A percentile compares a stretch with the other conserved stretches of the same genome.
Conservation (phyloP, 2,888 invertebrate genomes). For the Magallana nippona region DNA sequence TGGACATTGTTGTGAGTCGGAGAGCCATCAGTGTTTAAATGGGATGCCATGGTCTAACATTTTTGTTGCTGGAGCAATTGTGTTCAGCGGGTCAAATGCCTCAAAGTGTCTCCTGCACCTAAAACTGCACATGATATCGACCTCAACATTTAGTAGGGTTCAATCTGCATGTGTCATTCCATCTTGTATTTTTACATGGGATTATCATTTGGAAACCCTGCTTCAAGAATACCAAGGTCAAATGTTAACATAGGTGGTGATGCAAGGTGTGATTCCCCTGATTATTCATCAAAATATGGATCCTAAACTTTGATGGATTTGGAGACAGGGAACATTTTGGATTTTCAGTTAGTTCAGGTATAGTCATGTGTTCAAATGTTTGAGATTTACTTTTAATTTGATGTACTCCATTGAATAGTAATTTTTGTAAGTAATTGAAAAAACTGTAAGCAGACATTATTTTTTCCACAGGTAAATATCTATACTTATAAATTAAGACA, state of each 20-base stretch:
- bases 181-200: background rate
- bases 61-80: constrained; percentile 22
- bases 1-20: constrained; percentile 25
- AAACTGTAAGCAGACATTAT: no score
- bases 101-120: constrained; percentile 12
- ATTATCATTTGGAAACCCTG: background rate
- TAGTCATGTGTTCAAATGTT: no score
- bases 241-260: constrained; percentile 20
- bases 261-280: constrained; percentile 39
- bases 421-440: no score
- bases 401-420: no score
- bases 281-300: constrained; percentile 38
- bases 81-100: constrained; percentile 20
- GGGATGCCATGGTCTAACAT: constrained; percentile 30
- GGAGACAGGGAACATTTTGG: background rate
- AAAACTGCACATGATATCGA: constrained; percentile 12
- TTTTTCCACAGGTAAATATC: no score
- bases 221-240: background rate
- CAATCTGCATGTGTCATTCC: constrained; percentile 29
- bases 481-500: no score
- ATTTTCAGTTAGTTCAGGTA: constrained; percentile 31
- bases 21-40: constrained; percentile 17
- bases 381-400: no score
- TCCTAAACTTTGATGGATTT: constrained; percentile 18
- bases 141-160: background rate